Evolutionary conservation across 1,140 invertebrate species (phyloP).

Genomic region (Pseudomyrmex pallidus): DNA sequence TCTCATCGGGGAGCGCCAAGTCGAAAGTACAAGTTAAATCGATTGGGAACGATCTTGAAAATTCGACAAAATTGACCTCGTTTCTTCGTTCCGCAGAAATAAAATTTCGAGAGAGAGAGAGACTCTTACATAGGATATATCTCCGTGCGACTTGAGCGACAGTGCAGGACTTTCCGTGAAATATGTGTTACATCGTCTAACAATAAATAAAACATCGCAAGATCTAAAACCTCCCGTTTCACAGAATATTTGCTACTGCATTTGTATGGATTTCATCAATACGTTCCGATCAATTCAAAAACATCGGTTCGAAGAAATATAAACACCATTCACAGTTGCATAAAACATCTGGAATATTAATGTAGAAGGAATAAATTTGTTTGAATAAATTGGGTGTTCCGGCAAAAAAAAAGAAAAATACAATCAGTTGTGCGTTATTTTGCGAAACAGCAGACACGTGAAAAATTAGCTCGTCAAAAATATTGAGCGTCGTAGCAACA

Average conservation of each 20-base stretch:
- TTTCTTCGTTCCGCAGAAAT: neutral
- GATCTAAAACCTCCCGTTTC: neutral
- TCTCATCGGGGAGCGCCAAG: neutral
- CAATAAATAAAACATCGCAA: slow-evolving; percentile 30
- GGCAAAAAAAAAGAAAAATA: neutral
- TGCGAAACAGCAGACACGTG: neutral
- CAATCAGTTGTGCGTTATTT: neutral
- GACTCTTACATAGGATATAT: neutral
- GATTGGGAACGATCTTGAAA: slow-evolving; percentile 9
- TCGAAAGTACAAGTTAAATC: slow-evolving; percentile 11
- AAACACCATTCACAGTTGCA: neutral
- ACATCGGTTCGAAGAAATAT: slow-evolving; percentile 2
- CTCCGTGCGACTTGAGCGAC: neutral
- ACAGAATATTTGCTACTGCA: slow-evolving; percentile 26
- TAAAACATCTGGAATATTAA: neutral
- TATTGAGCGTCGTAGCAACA: too few species aligned
- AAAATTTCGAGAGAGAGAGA: slow-evolving; percentile 8
- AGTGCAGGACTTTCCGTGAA: neutral
- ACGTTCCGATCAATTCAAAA: slow-evolving; percentile 9
- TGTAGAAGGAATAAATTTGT: neutral
- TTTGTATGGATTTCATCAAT: slow-evolving; percentile 22
- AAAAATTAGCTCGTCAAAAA: neutral
- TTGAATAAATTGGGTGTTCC: neutral
- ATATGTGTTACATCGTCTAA: neutral
- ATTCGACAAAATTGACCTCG: slow-evolving; percentile 29